Base-by-base conservation (phyloP, 1,140 invertebrate species). In the Calliopsis andreniformis region DNA sequence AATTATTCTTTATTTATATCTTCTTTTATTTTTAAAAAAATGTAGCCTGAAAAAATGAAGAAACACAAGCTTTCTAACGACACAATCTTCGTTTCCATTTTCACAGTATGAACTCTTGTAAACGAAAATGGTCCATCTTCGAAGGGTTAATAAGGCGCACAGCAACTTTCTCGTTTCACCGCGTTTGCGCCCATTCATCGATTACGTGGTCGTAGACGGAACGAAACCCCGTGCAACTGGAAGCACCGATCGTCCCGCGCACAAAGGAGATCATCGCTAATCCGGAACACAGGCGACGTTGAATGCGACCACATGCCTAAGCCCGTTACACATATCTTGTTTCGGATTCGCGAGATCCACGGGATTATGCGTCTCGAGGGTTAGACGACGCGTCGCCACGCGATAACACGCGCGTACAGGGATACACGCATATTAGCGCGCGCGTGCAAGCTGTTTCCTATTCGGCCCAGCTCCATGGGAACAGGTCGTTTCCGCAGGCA, bases 231-330 rank as follows among this genome's bases (percentile, higher is more conserved):
- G 20, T 10, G 47, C n/a, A 23, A 49, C n/a, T 23, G 47, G 20
- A 49, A 55, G 30, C 30, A 42, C 16, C 14, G 32, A 71, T 43
- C 66, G 39, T 51, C 20, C 30, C 16, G 1, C 39, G 23, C 16
- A 45, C 39, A 73, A 66, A 73, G 70, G 61, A 73, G 70, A 73
- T 66, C 70, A 55, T 55, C 39, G 35, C 49, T 66, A 73, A 73
- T 73, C 70, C 70, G 70, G 35, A 43, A 51, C 49, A 45, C 8
- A 70, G 16, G 12, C 70, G 45, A 16, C 8, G n/a, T 3, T 42
- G 70, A 73, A 73, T 66, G 10, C 39, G 49, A 66, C 61, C 49
- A 23, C 70, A 66, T 23, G 62, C 61, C 39, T 73, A 66, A 73
- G 70, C 70, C 35, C 25, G 61, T 70, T 73, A 73, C 35, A 49